Evolutionary conservation across 2,113 vertebrate species (phyloP), one percentile per base, ranked within the genome.

Genomic region (Campylomormyrus numenius): DNA sequence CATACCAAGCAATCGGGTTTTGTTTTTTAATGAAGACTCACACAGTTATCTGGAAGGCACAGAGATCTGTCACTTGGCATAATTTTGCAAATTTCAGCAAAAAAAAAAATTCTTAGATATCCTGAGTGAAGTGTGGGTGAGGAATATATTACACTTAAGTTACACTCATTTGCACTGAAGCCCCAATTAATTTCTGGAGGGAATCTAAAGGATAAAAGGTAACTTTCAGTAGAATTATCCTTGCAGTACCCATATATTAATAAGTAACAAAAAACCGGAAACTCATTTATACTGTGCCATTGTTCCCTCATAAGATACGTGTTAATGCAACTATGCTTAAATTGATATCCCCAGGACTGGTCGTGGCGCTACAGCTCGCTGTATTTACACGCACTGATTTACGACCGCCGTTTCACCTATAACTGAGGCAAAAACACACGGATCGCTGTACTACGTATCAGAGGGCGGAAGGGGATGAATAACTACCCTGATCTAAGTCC

Each of bases 381-480:
- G 21, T 39, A 90, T 85, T 85, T 90, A 66, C 50, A 86, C 56
- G 45, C 19, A 42, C 31, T 48, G 77, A 62, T 50, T 80, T 80
- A 80, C 74, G 15, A 42, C 15, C 19, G 48, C 35, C 45, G 35
- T 48, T 89, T n/a, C 35, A 10, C 42, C 46, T 85, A 85, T 66
- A 89, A 89, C 77, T 45, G 89, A 39, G 50, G 50, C 24, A 80
- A 89, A 85, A 66, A 31, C 15, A 85, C 42, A 86, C 49, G 35
- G 52, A 90, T 86, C 42, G 62, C 89, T 66, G 45, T 85, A 66
- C 35, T 83, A 66, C 35, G 42, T 35, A 86, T 86, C 39, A 49
- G 53, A 27, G 19, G 8, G 46, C 15, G 31, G 5, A 86, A 90
- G 39, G 21, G 42, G 9, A 49, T 90, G 84, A 86, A 90, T 85